Evolutionary conservation across 2,888 invertebrate species (phyloP).

Genomic region (Dryocosmus kuriphilus): DNA sequence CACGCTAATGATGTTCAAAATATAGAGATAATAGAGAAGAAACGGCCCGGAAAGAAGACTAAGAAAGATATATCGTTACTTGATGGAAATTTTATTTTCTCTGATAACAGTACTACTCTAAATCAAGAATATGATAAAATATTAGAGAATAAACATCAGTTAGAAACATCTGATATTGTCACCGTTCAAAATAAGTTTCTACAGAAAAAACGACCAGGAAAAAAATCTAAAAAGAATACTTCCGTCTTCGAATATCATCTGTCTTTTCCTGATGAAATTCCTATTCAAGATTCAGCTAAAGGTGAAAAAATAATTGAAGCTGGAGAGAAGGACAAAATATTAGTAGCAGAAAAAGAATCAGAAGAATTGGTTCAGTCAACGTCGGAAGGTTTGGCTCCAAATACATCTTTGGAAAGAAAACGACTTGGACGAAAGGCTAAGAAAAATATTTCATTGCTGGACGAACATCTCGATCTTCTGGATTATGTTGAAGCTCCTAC

Average conservation of each 20-base stretch:
- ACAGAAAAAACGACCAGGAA: slow-evolving; percentile 28
- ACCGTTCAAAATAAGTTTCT: not conserved
- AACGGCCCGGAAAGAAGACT: slow-evolving; percentile 28
- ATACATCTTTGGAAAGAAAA: slow-evolving; percentile 46
- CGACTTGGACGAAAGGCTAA: slow-evolving; percentile 44
- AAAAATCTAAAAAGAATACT: slow-evolving; percentile 54
- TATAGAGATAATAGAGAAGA: slow-evolving; percentile 13
- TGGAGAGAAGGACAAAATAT: not conserved
- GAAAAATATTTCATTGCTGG: slow-evolving; percentile 57
- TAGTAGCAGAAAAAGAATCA: slow-evolving; percentile 16
- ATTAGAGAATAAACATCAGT: not conserved
- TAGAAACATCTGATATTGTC: not conserved
- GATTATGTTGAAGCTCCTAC: slow-evolving; percentile 43
- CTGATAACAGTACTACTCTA: slow-evolving; percentile 46
- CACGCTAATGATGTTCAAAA: not conserved
- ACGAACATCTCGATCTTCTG: slow-evolving; percentile 57
- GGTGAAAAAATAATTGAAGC: not conserved
- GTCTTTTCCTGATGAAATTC: slow-evolving; percentile 51
- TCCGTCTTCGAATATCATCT: slow-evolving; percentile 57
- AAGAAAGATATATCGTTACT: slow-evolving; percentile 58
- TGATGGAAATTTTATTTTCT: slow-evolving; percentile 55
- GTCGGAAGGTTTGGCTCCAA: not conserved
- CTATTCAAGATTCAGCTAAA: not conserved
- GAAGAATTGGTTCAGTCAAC: not conserved
- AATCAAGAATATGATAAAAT: slow-evolving; percentile 6